Evolutionary conservation across 1,140 invertebrate genomes (phyloP).

Genomic region (Papilio polytes): DNA sequence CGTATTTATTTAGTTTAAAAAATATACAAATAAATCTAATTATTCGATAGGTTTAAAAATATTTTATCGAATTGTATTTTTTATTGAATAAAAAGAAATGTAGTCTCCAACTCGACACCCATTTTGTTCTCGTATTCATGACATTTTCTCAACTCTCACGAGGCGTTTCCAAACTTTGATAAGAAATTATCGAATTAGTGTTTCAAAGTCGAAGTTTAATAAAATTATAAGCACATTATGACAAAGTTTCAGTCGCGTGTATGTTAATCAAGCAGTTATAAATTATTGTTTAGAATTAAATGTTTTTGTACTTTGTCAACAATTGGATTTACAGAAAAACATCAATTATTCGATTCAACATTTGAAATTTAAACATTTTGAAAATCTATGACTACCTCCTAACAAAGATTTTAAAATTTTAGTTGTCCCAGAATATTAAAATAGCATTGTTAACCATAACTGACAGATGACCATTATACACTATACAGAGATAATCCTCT

Average conservation of each 20-base stretch:
- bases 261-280: background rate
- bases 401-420: background rate
- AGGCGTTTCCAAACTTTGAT: slow-evolving; percentile 24
- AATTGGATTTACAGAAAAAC: too few species aligned
- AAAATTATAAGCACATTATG: slow-evolving; percentile 9
- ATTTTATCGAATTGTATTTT: background rate
- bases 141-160: slow-evolving; percentile 10
- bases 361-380: background rate
- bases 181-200: slow-evolving; percentile 18
- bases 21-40: background rate
- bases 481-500: too few species aligned
- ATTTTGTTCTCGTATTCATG: slow-evolving; percentile 2
- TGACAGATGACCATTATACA: slow-evolving; percentile 24
- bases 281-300: too few species aligned
- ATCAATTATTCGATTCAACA: too few species aligned
- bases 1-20: too few species aligned
- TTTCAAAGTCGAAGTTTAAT: slow-evolving; percentile 16
- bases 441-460: slow-evolving; percentile 3
- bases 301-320: too few species aligned
- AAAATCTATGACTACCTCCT: background rate
- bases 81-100: background rate
- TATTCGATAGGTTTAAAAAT: too few species aligned
- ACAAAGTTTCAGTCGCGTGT: slow-evolving; percentile 1
- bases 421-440: background rate
- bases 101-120: background rate